phyloP scores from a whole-genome alignment of 2,888 invertebrate species.

The Theodoxus fluviatilis region DNA sequence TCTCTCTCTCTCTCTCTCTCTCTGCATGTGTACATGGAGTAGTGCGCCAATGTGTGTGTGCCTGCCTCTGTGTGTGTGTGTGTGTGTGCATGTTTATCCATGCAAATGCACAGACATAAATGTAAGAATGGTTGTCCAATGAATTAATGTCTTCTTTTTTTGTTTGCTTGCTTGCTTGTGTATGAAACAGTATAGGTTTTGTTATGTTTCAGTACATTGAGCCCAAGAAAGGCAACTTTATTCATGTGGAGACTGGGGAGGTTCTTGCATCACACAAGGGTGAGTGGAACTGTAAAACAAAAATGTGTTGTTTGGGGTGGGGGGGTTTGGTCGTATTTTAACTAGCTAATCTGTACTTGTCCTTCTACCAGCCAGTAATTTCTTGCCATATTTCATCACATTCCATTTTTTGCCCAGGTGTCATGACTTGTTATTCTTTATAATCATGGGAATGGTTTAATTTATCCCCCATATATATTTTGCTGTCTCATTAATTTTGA shows the following conservation, averaged over 20 bases:
- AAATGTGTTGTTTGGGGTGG: too few relatives aligned
- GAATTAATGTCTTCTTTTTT: too few relatives aligned
- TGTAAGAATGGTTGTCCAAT: too few relatives aligned
- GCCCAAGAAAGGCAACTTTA: conserved; percentile 79
- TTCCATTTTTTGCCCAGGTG: not conserved
- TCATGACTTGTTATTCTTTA: too few relatives aligned
- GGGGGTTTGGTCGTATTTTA: too few relatives aligned
- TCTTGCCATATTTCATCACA: not conserved
- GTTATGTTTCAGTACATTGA: conserved; percentile 77
- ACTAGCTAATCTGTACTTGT: too few relatives aligned
- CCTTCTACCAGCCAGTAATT: too few relatives aligned
- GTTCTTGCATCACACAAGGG: conserved; percentile 79
- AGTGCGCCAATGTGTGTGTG: too few relatives aligned
- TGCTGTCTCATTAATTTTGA: too few relatives aligned
- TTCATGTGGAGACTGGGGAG: conserved; percentile 81
- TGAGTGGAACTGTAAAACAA: conserved; percentile 32
- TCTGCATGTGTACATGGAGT: not conserved
- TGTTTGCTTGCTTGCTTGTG: not conserved
- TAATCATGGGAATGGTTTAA: too few relatives aligned
- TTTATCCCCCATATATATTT: too few relatives aligned
- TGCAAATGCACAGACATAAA: not conserved
- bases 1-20: not conserved
- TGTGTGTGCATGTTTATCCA: not conserved
- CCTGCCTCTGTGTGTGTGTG: not conserved
- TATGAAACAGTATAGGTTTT: not conserved